Conservation (phyloP, 2,888 invertebrate species). For the Sphinx pinastri region DNA sequence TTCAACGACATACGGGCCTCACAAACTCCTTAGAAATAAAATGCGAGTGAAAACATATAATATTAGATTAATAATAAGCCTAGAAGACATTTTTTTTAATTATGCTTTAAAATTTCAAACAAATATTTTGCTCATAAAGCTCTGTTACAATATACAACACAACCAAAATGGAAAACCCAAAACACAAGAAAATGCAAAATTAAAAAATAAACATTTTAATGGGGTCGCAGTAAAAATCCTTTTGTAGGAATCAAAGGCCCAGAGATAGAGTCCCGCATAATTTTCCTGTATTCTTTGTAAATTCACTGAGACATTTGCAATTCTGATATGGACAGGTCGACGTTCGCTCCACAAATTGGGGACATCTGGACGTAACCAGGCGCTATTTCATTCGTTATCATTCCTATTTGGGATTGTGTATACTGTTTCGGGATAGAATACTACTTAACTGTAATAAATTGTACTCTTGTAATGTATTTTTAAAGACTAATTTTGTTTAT, state of each 20-base stretch:
- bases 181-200: not conserved
- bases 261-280: conserved; percentile 61
- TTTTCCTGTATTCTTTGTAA: conserved; percentile 72
- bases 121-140: too few relatives aligned
- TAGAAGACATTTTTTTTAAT: too few relatives aligned
- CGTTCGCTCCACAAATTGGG: conserved; percentile 30
- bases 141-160: too few relatives aligned
- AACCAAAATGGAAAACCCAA: too few relatives aligned
- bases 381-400: conserved; percentile 21
- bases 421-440: not conserved
- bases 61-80: too few relatives aligned
- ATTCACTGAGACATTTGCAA: conserved; percentile 71
- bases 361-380: conserved; percentile 9
- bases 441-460: too few relatives aligned
- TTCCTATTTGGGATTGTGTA: conserved; percentile 8
- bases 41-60: too few relatives aligned
- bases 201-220: not conserved
- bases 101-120: too few relatives aligned
- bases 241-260: conserved; percentile 54
- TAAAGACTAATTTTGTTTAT: too few relatives aligned
- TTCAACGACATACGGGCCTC: too few relatives aligned
- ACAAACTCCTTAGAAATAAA: too few relatives aligned
- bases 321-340: conserved; percentile 53
- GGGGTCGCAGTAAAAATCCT: conserved; percentile 18
- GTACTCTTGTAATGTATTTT: too few relatives aligned